These are phyloP conservation scores for Lasioglossum malachurum DNA, from an alignment of 2,888 invertebrate species.

Conservation along the genomic window DNA sequence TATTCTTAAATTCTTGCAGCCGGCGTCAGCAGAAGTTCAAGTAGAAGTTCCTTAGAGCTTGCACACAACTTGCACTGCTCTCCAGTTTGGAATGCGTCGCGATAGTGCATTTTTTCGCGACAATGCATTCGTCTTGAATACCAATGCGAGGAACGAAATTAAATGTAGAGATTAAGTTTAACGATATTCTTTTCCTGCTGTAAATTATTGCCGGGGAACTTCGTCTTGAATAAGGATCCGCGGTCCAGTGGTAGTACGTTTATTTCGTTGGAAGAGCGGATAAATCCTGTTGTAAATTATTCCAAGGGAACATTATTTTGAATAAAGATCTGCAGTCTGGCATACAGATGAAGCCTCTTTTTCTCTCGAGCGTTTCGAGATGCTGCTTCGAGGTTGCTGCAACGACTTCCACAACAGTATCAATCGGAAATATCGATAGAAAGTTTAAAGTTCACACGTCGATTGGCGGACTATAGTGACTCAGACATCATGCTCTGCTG, in stretches of 20 bases:
- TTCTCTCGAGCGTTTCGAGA: background rate
- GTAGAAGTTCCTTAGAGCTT: too few relatives aligned
- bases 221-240: background rate
- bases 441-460: constrained; percentile 22
- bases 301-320: background rate
- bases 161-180: background rate
- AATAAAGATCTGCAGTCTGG: background rate
- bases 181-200: background rate
- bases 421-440: background rate
- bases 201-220: background rate
- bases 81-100: too few relatives aligned
- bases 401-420: background rate
- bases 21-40: too few relatives aligned
- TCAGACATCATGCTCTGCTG: background rate
- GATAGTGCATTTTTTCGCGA: background rate
- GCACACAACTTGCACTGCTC: background rate
- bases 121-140: background rate
- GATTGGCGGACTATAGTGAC: constrained; percentile 7
- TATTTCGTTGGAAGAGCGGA: background rate
- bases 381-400: background rate
- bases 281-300: constrained; percentile 4
- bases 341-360: background rate
- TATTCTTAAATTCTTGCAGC: too few relatives aligned
- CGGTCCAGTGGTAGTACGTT: background rate
- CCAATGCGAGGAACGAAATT: background rate